These are phyloP conservation scores for Volucella inanis DNA, from an alignment of 2,888 invertebrate species.

Conservation along the genomic window DNA sequence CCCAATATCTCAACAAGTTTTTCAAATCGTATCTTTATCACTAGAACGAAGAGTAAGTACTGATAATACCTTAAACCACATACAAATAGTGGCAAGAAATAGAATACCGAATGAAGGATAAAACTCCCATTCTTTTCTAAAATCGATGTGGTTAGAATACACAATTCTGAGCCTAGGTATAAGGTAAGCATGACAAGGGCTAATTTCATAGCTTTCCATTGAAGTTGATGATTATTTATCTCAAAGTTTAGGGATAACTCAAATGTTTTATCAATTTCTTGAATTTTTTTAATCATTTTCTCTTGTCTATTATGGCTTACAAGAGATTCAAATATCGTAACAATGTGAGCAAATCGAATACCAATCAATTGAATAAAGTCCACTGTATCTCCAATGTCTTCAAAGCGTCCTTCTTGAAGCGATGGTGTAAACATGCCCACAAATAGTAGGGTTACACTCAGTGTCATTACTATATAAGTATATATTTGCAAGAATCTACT, in stretches of 20 bases:
- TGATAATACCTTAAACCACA: constrained; percentile 81
- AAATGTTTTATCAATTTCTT: constrained; percentile 80
- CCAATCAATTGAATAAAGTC: constrained; percentile 80
- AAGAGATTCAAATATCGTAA: constrained; percentile 78
- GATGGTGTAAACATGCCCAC: constrained; percentile 76
- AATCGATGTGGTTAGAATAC: constrained; percentile 77
- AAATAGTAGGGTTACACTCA: constrained; percentile 74
- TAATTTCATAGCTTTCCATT: constrained; percentile 54
- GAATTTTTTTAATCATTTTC: constrained; percentile 76
- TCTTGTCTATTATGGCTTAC: constrained; percentile 76
- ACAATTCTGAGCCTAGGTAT: constrained; percentile 77
- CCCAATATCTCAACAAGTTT: constrained; percentile 76
- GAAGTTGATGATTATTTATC: constrained; percentile 77
- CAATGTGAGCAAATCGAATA: constrained; percentile 79
- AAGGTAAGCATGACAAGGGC: constrained; percentile 76
- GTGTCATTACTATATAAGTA: constrained; percentile 68
- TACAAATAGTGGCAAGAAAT: constrained; percentile 78
- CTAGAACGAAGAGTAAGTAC: constrained; percentile 77
- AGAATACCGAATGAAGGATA: constrained; percentile 78
- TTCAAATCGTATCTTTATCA: constrained; percentile 79
- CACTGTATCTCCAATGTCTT: constrained; percentile 78
- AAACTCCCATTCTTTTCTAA: constrained; percentile 60
- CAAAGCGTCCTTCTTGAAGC: constrained; percentile 51
- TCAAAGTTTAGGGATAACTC: constrained; percentile 77
- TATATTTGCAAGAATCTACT: constrained; percentile 77